Conservation (phyloP, 1,140 invertebrate genomes). For the Radopholus similis region DNA sequence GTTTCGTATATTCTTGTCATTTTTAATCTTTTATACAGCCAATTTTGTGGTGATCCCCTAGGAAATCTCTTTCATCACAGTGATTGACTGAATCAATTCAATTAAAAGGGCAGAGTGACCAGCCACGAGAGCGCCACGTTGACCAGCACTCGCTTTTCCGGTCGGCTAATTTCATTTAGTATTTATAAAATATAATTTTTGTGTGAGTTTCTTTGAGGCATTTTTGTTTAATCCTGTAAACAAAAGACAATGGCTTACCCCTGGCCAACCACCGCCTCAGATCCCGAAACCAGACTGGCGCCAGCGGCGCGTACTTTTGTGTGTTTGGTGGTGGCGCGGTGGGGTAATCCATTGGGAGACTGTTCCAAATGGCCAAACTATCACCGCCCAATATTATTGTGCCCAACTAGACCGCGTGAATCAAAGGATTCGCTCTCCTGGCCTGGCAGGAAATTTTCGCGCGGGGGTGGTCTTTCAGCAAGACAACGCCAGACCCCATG, state of each 20-base stretch:
- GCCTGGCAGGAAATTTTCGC: background rate
- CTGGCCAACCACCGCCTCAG: slow-evolving; percentile 4
- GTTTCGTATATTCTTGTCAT: too few relatives aligned
- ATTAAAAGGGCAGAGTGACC: too few relatives aligned
- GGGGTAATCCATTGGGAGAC: slow-evolving; percentile 27
- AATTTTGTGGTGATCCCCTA: too few relatives aligned
- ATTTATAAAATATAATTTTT: too few relatives aligned
- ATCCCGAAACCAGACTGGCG: slow-evolving; percentile 11
- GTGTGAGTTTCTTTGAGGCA: too few relatives aligned
- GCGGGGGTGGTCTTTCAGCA: slow-evolving; percentile 40
- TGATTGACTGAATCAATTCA: too few relatives aligned
- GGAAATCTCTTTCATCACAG: too few relatives aligned
- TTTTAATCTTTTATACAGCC: too few relatives aligned
- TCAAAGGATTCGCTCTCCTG: background rate
- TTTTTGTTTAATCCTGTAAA: slow-evolving; percentile 11
- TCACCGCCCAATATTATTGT: slow-evolving; percentile 12
- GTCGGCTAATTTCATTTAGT: too few relatives aligned
- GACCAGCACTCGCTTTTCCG: too few relatives aligned
- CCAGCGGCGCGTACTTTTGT: slow-evolving; percentile 7
- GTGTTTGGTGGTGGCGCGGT: slow-evolving; percentile 22
- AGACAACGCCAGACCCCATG: slow-evolving; percentile 60
- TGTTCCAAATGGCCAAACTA: slow-evolving; percentile 10
- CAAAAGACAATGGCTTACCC: slow-evolving; percentile 13
- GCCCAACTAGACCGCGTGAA: slow-evolving; percentile 6
- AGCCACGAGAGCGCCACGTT: too few relatives aligned